These are phyloP conservation scores for Pristionchus japonicus DNA, from an alignment of 2,888 invertebrate genomes.

Conservation along the genomic window DNA sequence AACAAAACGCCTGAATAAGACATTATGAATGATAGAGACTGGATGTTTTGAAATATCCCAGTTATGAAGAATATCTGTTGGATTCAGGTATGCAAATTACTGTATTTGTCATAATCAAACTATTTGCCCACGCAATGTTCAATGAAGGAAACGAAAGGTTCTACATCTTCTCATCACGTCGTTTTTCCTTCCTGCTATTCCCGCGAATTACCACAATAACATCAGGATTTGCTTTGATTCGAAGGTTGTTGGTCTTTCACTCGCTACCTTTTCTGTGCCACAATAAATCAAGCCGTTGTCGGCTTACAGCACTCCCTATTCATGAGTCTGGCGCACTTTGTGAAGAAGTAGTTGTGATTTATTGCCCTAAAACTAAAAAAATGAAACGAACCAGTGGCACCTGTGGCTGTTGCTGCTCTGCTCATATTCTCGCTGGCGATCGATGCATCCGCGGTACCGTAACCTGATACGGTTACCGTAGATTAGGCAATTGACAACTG, in stretches of 20 bases:
- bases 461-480: not conserved
- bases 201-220: not conserved
- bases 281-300: not conserved
- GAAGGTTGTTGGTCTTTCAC: not conserved
- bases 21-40: too few species aligned
- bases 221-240: not conserved
- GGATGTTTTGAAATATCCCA: too few species aligned
- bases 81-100: too few species aligned
- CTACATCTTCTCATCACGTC: not conserved
- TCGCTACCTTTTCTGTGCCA: not conserved
- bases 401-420: constrained; percentile 46
- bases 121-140: not conserved
- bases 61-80: too few species aligned
- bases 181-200: not conserved
- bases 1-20: too few species aligned
- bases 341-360: too few species aligned
- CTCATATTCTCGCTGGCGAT: constrained; percentile 47
- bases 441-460: constrained; percentile 46
- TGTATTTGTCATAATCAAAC: too few species aligned
- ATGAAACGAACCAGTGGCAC: constrained; percentile 16
- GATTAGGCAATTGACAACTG: not conserved
- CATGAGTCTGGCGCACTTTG: not conserved
- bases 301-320: not conserved
- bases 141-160: not conserved
- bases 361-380: not conserved